A percentile compares a stretch with the other conserved stretches of the same genome.
These are phyloP conservation scores for Harpalus rubripes DNA, from an alignment of 2,888 invertebrate species.

Conservation along the genomic window DNA sequence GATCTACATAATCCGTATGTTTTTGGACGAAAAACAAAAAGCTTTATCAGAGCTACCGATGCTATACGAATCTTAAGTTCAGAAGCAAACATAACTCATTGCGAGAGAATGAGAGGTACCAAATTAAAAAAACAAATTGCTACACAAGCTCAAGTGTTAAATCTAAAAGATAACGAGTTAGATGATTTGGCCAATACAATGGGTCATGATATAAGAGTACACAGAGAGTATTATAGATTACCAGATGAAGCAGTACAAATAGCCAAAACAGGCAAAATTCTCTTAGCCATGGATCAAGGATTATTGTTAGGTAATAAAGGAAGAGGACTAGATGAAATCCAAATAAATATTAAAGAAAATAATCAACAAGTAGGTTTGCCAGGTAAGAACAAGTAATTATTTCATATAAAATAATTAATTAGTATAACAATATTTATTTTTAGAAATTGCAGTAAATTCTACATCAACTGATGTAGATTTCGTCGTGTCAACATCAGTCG, in stretches of 20 bases:
- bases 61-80: not conserved
- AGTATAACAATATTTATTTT: no score
- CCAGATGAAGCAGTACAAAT: not conserved
- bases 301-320: no score
- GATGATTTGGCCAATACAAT: not conserved
- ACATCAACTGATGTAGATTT: no score
- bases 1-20: not conserved
- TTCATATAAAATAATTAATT: no score
- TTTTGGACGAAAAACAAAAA: conserved; percentile 5
- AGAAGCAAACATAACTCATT: not conserved
- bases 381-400: no score
- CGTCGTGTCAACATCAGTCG: no score
- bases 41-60: conserved; percentile 11
- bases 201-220: not conserved
- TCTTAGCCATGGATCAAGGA: no score
- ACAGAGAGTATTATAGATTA: not conserved
- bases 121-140: not conserved
- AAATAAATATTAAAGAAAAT: no score
- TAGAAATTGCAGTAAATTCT: no score
- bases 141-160: not conserved
- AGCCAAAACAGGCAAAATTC: no score
- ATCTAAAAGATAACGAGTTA: not conserved
- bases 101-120: not conserved
- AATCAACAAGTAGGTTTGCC: no score
- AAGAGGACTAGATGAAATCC: no score